Evolutionary conservation across 2,888 invertebrate genomes (phyloP), one percentile per base, ranked within the genome.

Genomic region (Eledona agricola): DNA sequence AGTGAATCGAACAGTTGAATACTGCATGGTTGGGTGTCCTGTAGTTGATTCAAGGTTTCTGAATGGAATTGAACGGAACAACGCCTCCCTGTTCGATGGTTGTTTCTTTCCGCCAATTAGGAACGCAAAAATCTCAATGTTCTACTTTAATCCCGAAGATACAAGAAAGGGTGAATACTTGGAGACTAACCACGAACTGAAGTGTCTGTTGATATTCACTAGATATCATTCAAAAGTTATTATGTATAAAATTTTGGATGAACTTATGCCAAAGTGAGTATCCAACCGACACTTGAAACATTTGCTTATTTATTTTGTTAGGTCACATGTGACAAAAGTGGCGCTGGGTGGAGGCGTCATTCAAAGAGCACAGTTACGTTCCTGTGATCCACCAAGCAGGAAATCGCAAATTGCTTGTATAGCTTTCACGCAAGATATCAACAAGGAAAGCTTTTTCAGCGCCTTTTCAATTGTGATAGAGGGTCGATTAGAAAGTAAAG

Each of bases 301-400:
- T 16, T 32, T 7, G 3, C n/a, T 32, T 10, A 20, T 20, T 35
- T n/a, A 20, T 4, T 16, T 35, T 3, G 2, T 32, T 11, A 3
- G 12, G n/a, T 32, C n/a, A 32, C n/a, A n/a, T 49, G 28, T 17
- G 9, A 16, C n/a, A 4, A 20, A n/a, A n/a, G 64, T 71, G 1
- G 72, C 72, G 26, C 32, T 72, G 11, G 70, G 68, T 12, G 72
- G 72, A 45, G 72, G 72, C 13, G 57, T 71, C 22, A 63, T 69
- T 13, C 55, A 55, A 46, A 64, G 66, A 12, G 64, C 65, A 6
- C 62, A 63, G 50, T 55, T 61, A 13, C 65, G 6, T 40, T 12
- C 16, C 35, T 15, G 46, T 3, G 57, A 34, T 23, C 12, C 49
- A n/a, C 37, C 55, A 26, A 59, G 59, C 25, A 47, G 10, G 56